These are phyloP conservation scores for Xiphophorus hellerii DNA, from an alignment of 2,113 vertebrate species.

Conservation along the genomic window DNA sequence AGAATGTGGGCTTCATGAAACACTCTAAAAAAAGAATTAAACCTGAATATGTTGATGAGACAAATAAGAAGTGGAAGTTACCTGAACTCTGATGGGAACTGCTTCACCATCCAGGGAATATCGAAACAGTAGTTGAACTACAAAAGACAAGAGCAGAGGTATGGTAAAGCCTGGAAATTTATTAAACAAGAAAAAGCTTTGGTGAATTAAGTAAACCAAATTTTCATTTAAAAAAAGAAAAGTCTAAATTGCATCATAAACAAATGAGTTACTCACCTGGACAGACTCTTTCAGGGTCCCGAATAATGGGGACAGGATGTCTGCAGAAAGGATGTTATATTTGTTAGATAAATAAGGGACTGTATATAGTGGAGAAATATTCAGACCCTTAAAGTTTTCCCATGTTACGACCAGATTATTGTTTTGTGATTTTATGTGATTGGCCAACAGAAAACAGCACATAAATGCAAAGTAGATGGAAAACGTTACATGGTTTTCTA, in stretches of 20 bases:
- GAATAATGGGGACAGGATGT: conserved; percentile 96
- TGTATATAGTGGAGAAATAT: no score
- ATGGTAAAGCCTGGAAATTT: background rate
- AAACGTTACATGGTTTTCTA: no score
- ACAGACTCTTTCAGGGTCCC: conserved; percentile 93
- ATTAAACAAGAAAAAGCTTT: background rate
- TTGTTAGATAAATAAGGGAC: no score
- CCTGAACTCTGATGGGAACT: conserved; percentile 93
- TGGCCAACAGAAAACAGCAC: no score
- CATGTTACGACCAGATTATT: no score
- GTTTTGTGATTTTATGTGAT: no score
- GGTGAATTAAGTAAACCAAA: background rate
- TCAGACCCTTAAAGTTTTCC: no score
- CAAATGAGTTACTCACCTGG: conserved; percentile 81
- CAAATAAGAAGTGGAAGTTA: conserved; percentile 62
- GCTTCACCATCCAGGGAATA: conserved; percentile 90
- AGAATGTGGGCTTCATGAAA: background rate
- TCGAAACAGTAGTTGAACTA: conserved; percentile 99
- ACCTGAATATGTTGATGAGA: background rate
- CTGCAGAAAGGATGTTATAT: conserved; percentile 65
- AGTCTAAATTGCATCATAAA: background rate
- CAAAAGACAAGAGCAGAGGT: conserved; percentile 6
- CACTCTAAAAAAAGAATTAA: background rate
- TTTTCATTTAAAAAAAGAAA: background rate
- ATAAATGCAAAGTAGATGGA: no score